phyloP scores from a whole-genome alignment of 2,113 vertebrate genomes.

The Sturnira hondurensis region DNA sequence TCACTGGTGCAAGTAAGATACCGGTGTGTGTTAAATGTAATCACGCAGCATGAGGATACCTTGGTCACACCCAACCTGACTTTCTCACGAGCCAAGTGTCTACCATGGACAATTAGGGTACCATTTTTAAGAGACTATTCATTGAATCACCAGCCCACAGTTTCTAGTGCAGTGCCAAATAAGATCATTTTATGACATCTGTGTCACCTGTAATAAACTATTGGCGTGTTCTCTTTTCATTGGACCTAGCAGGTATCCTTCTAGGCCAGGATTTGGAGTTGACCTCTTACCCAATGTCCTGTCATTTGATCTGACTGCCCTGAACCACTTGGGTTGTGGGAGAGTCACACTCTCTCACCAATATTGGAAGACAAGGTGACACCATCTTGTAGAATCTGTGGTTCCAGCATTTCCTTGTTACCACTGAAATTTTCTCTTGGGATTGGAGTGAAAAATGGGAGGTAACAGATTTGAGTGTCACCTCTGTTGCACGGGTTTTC shows the following conservation, averaged over 20 bases:
- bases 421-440: not conserved
- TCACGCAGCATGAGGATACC: not conserved
- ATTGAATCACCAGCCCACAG: not conserved
- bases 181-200: not conserved
- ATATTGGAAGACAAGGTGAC: not conserved
- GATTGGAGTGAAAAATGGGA: not conserved
- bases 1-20: not conserved
- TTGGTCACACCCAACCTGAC: not conserved
- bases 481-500: not conserved
- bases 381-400: not conserved
- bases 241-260: not conserved
- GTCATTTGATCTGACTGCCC: not conserved
- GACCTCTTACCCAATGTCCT: not conserved
- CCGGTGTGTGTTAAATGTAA: not conserved
- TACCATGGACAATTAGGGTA: not conserved
- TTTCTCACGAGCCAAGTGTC: not conserved
- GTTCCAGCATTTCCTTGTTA: not conserved
- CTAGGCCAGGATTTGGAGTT: not conserved
- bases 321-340: not conserved
- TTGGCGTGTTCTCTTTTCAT: not conserved
- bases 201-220: not conserved
- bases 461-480: not conserved
- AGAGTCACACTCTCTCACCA: not conserved
- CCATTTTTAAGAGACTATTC: not conserved
- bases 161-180: not conserved